Percentiles rank a stretch among this genome's conserved stretches.
Conservation (phyloP, 2,113 vertebrate genomes). For the Anoplopoma fimbria region DNA sequence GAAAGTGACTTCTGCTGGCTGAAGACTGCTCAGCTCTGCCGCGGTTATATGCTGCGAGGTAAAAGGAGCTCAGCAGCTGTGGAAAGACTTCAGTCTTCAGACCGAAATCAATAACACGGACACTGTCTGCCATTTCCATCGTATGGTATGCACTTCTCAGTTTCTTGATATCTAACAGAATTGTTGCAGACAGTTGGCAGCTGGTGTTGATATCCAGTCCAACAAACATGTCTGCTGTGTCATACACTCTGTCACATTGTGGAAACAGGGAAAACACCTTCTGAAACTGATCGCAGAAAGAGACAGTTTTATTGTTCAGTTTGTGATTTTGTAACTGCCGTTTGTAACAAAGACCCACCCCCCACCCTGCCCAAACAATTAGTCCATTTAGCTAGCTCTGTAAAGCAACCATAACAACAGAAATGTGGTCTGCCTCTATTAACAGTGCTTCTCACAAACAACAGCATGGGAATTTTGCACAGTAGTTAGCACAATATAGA, state of each 20-base stretch:
- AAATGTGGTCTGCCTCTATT: constrained; percentile 23
- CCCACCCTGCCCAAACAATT: neutral
- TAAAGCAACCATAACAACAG: constrained; percentile 29
- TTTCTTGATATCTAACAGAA: constrained; percentile 2
- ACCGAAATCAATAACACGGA: constrained; percentile 30
- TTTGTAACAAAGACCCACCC: constrained; percentile 5
- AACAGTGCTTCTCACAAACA: constrained; percentile 49
- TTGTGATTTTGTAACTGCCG: constrained; percentile 50
- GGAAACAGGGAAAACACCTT: too few relatives aligned
- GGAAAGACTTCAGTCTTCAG: constrained; percentile 7
- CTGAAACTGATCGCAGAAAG: constrained; percentile 26
- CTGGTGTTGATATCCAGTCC: neutral
- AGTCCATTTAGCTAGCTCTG: constrained; percentile 40
- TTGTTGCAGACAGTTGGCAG: constrained; percentile 23
- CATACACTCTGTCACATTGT: constrained; percentile 7
- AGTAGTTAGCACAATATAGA: constrained; percentile 42
- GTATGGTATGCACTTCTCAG: neutral
- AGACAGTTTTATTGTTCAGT: constrained; percentile 51
- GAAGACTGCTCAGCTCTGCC: neutral
- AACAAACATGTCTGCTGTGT: constrained; percentile 16
- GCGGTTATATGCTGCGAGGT: neutral
- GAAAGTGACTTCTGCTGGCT: constrained; percentile 9
- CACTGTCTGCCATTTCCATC: neutral
- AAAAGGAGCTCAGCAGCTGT: constrained; percentile 16
- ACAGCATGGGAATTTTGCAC: constrained; percentile 50